These are phyloP conservation scores for Spea bombifrons DNA, from an alignment of 2,113 vertebrate genomes.

Conservation along the genomic window DNA sequence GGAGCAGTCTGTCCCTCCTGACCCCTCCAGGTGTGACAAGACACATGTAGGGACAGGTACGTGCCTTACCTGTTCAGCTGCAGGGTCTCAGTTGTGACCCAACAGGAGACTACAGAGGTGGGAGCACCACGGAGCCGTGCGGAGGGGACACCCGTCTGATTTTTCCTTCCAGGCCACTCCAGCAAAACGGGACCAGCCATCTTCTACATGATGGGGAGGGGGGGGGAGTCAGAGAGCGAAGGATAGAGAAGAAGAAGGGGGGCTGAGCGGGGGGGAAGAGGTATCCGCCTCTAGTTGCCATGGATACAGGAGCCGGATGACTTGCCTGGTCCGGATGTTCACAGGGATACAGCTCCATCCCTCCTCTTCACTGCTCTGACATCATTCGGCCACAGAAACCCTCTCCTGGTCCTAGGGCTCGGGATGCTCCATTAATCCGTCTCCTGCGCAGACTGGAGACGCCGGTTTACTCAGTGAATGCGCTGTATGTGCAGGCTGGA, in stretches of 20 bases:
- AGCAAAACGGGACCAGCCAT: conserved; percentile 48
- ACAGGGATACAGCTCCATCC: conserved; percentile 50
- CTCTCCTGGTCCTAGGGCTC: conserved; percentile 7
- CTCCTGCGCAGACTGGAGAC: neutral
- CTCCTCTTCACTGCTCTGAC: conserved; percentile 38
- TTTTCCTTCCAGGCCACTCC: conserved; percentile 47
- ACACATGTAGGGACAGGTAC: conserved; percentile 40
- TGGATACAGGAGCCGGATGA: conserved; percentile 61
- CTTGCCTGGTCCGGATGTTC: conserved; percentile 59
- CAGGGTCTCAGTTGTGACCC: conserved; percentile 48
- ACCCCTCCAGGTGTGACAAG: conserved; percentile 24
- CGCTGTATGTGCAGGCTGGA: neutral
- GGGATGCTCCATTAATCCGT: conserved; percentile 30
- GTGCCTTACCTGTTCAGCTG: conserved; percentile 54
- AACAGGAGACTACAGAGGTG: conserved; percentile 39
- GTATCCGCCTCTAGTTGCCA: conserved; percentile 59
- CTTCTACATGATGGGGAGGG: conserved; percentile 46
- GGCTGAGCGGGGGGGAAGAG: conserved; percentile 52
- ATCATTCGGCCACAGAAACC: conserved; percentile 42
- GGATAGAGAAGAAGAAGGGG: conserved; percentile 33
- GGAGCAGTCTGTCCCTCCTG: conserved; percentile 26
- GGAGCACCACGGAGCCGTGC: conserved; percentile 50
- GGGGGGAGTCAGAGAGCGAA: conserved; percentile 45
- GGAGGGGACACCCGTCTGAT: conserved; percentile 50
- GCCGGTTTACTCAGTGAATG: neutral